A percentile compares a stretch with the other conserved stretches of the same genome.
Evolutionary conservation across 30 jellyfish, hydroid and myxozoan genomes (phyloP).

Genomic region (Aurelia sp.): DNA sequence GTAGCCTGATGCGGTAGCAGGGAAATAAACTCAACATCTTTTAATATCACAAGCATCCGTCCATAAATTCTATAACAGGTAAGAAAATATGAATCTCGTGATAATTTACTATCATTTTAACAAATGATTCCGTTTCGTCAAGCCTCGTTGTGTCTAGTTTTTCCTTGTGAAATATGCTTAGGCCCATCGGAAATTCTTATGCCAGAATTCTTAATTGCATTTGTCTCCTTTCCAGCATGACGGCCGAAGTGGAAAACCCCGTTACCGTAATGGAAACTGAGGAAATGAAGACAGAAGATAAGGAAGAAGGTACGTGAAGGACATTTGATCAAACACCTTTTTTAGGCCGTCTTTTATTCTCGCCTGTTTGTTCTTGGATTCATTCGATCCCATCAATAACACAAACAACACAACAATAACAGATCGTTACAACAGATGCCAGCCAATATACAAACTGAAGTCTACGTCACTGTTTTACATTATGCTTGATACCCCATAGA

Average conservation of each 20-base stretch:
- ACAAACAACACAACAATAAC: too few relatives aligned
- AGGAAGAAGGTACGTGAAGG: slow-evolving; percentile 48
- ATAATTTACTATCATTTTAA: too few relatives aligned
- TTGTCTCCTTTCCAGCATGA: slow-evolving; percentile 44
- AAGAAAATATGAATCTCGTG: background rate
- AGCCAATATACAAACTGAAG: too few relatives aligned
- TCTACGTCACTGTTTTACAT: too few relatives aligned
- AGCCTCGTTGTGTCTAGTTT: background rate
- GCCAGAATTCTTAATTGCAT: background rate
- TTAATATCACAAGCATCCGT: slow-evolving; percentile 27
- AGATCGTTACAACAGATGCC: too few relatives aligned
- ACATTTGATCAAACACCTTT: too few relatives aligned
- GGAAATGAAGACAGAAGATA: slow-evolving; percentile 47
- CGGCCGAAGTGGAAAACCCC: slow-evolving; percentile 82
- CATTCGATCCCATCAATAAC: too few relatives aligned
- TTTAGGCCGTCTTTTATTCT: too few relatives aligned
- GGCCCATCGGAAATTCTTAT: background rate
- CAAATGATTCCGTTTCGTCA: too few relatives aligned
- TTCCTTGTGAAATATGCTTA: background rate
- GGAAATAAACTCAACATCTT: slow-evolving; percentile 11
- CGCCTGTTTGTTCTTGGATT: too few relatives aligned
- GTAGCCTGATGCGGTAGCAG: slow-evolving; percentile 56
- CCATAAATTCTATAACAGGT: slow-evolving; percentile 30
- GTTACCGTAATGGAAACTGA: slow-evolving; percentile 50
- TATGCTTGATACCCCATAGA: too few relatives aligned